Evolutionary conservation across 2,888 invertebrate genomes (phyloP), one percentile per base, ranked within the genome.

Genomic region (Lymantria monacha): DNA sequence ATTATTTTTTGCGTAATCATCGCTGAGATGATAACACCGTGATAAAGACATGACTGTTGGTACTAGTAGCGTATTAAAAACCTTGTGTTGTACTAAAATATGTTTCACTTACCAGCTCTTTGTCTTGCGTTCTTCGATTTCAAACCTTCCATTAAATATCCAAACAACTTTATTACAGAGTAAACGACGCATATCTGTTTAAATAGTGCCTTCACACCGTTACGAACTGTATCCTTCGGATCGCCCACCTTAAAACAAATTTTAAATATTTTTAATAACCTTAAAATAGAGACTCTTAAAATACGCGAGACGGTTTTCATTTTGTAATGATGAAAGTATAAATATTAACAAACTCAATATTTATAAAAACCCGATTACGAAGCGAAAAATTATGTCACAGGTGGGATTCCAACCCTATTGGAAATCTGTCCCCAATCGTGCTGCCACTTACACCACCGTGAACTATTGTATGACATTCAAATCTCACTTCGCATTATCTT

Each of bases 101-200:
- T 15, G 10, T 15, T 41, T 15, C 38, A 43, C 78, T 74, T 74
- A 95, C 95, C 95, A 70, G 98, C 96, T 73, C 99, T 93, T 81
- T 99, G 99, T 41, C 99, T 93, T 0, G 99, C 97, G 84, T 99
- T 99, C 85, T 99, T 99, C 0, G 98, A 98, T 76, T 98, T 98
- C 11, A 99, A 86, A 1, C 98, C 99, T 68, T 99, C 99, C 95
- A 98, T 96, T 13, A 99, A 92, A 69, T 96, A 97, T 0, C 95
- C 94, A 76, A 98, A 98, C 59, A 99, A 92, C 82, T 98, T 97
- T 56, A 95, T 95, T 33, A 96, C 95, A 0, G 98, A 95, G 87
- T 97, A 98, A 8, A 99, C 94, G 7, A 95, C 92, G 61, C 95
- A 95, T 47, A 98, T 95, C 83, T 96, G 96, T 67, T 95, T 95